phyloP scores from a whole-genome alignment of 37 sponge, comb jelly and placozoan genomes.

The Ianthella basta region DNA sequence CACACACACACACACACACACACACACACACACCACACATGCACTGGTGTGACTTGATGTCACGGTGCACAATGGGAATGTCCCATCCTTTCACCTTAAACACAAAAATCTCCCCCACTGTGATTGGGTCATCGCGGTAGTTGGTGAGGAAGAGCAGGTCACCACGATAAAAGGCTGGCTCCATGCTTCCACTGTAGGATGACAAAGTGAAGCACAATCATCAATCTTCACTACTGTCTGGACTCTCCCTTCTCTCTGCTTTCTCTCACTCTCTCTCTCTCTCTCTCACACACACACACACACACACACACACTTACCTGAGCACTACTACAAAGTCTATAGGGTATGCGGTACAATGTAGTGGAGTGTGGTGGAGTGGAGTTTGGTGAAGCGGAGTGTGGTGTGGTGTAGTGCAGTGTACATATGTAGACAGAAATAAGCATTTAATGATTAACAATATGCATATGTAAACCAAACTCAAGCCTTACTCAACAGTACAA shows the following conservation, averaged over 20 bases:
- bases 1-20: conserved; percentile 41
- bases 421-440: no score
- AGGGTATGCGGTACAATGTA: neutral
- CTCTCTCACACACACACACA: no score
- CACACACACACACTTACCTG: conserved; percentile 50
- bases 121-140: conserved; percentile 85
- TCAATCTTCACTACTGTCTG: no score
- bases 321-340: conserved; percentile 84
- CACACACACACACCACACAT: neutral
- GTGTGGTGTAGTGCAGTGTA: neutral
- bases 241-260: no score
- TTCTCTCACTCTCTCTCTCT: no score
- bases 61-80: conserved; percentile 97
- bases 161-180: conserved; percentile 97
- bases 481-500: no score
- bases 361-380: no score
- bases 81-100: conserved; percentile 94
- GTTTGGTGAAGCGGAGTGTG: no score
- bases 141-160: conserved; percentile 98
- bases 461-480: no score
- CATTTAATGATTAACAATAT: no score
- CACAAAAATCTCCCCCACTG: conserved; percentile 95
- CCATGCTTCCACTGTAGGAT: conserved; percentile 82
- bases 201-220: neutral
- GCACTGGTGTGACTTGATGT: conserved; percentile 89